Percentiles rank a stretch among this genome's conserved stretches.
Conservation (phyloP, 2,797 vertebrate species). For the Propithecus deckenii region DNA sequence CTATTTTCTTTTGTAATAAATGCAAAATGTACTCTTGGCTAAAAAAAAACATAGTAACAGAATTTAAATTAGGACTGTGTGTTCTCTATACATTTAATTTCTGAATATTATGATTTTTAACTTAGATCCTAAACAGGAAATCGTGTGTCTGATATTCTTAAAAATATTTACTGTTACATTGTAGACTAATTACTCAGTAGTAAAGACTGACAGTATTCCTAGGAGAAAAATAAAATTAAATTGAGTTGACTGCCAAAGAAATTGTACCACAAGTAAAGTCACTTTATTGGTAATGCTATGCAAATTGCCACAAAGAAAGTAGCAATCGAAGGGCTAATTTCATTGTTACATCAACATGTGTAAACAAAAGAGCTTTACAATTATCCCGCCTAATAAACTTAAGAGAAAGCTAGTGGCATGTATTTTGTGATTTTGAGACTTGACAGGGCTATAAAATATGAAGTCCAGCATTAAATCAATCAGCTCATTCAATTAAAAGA, state of each 20-base stretch:
- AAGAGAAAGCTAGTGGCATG: background rate
- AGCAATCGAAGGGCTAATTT: conserved; percentile 42
- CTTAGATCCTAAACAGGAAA: conserved; percentile 41
- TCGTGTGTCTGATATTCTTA: conserved; percentile 49
- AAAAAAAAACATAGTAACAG: conserved; percentile 42
- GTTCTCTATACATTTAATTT: conserved; percentile 22
- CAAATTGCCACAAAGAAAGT: conserved; percentile 59
- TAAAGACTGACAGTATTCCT: conserved; percentile 64
- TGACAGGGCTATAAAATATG: background rate
- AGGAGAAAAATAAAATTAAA: conserved; percentile 44
- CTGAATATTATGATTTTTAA: conserved; percentile 51
- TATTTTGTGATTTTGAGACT: conserved; percentile 40
- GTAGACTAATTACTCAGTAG: conserved; percentile 73
- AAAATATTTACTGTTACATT: conserved; percentile 59
- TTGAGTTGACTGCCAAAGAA: conserved; percentile 66
- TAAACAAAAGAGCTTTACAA: conserved; percentile 27
- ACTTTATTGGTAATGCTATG: conserved; percentile 54
- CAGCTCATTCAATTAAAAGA: background rate
- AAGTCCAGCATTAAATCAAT: conserved; percentile 9
- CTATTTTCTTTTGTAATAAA: conserved; percentile 56
- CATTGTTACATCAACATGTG: background rate
- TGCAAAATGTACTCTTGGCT: conserved; percentile 42
- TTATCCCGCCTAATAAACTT: background rate
- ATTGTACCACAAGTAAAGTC: conserved; percentile 38
- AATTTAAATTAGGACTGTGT: conserved; percentile 44